These are phyloP conservation scores for Brachynemurus nebulosus DNA, from an alignment of 2,888 invertebrate genomes.

Conservation along the genomic window DNA sequence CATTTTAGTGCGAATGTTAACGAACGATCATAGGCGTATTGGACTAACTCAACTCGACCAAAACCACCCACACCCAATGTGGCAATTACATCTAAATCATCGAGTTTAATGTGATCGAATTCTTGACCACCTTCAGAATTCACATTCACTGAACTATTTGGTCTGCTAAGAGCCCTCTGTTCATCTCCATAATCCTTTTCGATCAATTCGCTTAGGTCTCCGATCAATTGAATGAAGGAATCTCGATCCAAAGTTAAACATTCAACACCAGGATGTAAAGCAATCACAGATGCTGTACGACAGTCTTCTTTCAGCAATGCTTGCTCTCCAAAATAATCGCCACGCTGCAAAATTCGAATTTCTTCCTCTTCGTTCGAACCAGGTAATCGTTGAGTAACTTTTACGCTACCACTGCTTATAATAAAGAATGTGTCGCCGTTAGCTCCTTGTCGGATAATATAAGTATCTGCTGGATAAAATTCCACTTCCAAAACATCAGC, in stretches of 20 bases:
- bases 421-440: conserved; percentile 52
- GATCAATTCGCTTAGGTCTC: conserved; percentile 57
- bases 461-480: conserved; percentile 45
- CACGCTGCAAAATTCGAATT: conserved; percentile 38
- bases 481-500: conserved; percentile 59
- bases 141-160: conserved; percentile 29
- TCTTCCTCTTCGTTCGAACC: conserved; percentile 38
- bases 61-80: conserved; percentile 60
- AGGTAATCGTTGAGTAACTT: conserved; percentile 34
- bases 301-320: conserved; percentile 50
- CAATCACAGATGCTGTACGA: conserved; percentile 53
- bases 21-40: conserved; percentile 31
- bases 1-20: conserved; percentile 52
- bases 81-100: conserved; percentile 49
- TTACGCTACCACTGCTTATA: conserved; percentile 43
- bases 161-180: conserved; percentile 33
- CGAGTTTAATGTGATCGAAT: conserved; percentile 31
- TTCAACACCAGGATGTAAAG: conserved; percentile 44
- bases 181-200: conserved; percentile 62
- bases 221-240: conserved; percentile 60
- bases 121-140: conserved; percentile 29
- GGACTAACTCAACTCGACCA: conserved; percentile 51
- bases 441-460: conserved; percentile 49
- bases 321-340: conserved; percentile 53
- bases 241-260: conserved; percentile 52